A percentile compares a stretch with the other conserved stretches of the same genome.
phyloP scores from a whole-genome alignment of 64 coral and sea anemone species.

The Astreopora myriophthalma region DNA sequence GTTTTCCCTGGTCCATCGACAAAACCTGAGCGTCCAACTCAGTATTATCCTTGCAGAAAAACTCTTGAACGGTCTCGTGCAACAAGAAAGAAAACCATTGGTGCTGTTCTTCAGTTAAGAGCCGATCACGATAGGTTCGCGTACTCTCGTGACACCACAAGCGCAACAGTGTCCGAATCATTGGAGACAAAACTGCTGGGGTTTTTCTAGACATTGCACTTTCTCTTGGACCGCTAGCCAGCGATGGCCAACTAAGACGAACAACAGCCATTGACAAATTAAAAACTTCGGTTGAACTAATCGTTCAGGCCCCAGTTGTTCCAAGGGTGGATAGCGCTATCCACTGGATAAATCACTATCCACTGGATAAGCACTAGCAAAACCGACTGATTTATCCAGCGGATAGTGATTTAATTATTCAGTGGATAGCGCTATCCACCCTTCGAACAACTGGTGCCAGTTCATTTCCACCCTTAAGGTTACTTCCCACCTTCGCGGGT shows the following conservation, averaged over 20 bases:
- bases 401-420: no score
- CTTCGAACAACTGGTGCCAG: no score
- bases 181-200: slow-evolving; percentile 81
- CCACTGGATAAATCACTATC: no score
- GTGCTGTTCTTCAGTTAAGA: slow-evolving; percentile 78
- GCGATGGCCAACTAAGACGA: slow-evolving; percentile 80
- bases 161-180: slow-evolving; percentile 91
- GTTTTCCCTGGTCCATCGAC: neutral
- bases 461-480: no score
- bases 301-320: no score
- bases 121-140: slow-evolving; percentile 78
- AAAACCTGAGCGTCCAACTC: neutral
- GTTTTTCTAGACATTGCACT: slow-evolving; percentile 54
- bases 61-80: slow-evolving; percentile 69
- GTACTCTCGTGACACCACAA: slow-evolving; percentile 97
- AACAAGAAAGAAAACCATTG: slow-evolving; percentile 88
- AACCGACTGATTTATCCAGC: no score
- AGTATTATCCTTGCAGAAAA: slow-evolving; percentile 77
- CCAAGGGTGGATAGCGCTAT: no score
- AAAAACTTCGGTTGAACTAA: no score
- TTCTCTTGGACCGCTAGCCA: slow-evolving; percentile 25
- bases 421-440: no score
- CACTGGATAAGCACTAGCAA: no score
- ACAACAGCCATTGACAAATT: neutral
- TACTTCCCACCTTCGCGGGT: no score